Evolutionary conservation across 1,140 invertebrate species (phyloP).

Genomic region (Drosophila punjabiensis): DNA sequence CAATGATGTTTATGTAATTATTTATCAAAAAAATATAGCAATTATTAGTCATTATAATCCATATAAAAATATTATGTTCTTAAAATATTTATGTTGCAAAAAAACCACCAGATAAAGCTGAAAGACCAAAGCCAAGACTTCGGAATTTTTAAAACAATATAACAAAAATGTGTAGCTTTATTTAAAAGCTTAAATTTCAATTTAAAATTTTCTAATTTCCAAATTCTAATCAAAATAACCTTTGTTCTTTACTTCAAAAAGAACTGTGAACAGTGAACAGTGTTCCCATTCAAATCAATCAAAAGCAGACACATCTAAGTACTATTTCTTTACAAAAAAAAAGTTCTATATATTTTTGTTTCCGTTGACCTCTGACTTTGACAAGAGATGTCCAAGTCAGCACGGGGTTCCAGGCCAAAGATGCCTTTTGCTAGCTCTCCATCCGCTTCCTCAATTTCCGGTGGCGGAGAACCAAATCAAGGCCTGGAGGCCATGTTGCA

Average conservation of each 20-base stretch:
- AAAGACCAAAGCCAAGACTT: no score
- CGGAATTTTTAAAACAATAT: no score
- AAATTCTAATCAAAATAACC: neutral
- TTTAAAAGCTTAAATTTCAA: no score
- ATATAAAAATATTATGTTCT: no score
- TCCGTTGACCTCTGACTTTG: neutral
- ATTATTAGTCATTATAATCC: no score
- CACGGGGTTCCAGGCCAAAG: neutral
- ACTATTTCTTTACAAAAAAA: neutral
- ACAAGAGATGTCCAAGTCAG: conserved; percentile 6
- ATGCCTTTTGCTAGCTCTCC: neutral
- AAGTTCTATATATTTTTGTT: neutral
- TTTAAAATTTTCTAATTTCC: no score
- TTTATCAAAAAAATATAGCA: no score
- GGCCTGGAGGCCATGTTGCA: conserved; percentile 23
- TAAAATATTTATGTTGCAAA: no score
- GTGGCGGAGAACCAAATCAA: neutral
- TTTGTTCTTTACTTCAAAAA: neutral
- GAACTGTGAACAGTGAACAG: neutral
- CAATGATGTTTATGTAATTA: no score
- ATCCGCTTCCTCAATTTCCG: conserved; percentile 20
- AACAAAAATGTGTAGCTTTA: no score
- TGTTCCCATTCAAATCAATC: neutral
- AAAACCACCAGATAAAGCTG: no score
- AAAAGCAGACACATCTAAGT: neutral